Evolutionary conservation across 2,797 vertebrate genomes (phyloP).

Genomic region (Mergus octosetaceus): DNA sequence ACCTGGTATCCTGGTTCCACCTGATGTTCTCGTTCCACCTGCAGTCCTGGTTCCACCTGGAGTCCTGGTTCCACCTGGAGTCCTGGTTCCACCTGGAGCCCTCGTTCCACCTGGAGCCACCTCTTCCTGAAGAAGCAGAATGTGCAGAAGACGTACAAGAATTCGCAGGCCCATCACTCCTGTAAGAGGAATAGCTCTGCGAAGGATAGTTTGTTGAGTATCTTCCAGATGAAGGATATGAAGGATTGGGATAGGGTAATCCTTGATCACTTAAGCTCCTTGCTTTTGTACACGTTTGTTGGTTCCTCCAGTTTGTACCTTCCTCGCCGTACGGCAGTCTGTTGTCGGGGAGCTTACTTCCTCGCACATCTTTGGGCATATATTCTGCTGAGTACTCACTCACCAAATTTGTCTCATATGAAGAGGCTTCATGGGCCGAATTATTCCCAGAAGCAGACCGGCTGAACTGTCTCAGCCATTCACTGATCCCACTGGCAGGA

Average conservation of each 20-base stretch:
- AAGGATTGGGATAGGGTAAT: background rate
- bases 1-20: background rate
- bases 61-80: background rate
- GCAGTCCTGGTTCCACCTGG: background rate
- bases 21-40: background rate
- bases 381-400: background rate
- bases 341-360: background rate
- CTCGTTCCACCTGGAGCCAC: background rate
- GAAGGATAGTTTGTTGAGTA: background rate
- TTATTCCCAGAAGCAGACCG: background rate
- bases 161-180: background rate
- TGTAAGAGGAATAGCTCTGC: slow-evolving; percentile 5
- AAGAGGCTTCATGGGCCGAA: background rate
- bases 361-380: background rate
- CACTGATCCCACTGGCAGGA: background rate
- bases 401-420: background rate
- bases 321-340: background rate
- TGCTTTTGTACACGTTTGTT: background rate
- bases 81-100: background rate
- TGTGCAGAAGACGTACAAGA: background rate
- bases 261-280: background rate
- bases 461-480: slow-evolving; percentile 21
- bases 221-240: background rate
- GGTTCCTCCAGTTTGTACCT: background rate
- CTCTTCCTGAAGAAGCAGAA: slow-evolving; percentile 22